Evolutionary conservation across 1,140 invertebrate genomes (phyloP), one percentile per base, ranked within the genome.

Genomic region (Drosophila ambigua): DNA sequence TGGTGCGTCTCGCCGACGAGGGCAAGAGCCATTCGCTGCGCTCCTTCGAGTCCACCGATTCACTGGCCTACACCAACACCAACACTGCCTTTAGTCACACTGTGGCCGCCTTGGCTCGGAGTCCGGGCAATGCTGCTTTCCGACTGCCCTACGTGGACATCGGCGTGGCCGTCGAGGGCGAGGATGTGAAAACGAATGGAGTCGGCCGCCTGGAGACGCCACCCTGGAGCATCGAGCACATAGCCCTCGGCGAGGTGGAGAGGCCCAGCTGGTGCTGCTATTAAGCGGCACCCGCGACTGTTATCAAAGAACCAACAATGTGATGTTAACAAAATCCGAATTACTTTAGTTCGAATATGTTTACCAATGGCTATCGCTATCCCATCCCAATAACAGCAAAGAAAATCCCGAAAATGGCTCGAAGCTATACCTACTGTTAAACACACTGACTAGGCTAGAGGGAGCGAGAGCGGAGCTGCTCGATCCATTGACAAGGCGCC

Each of bases 201-300:
- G 93, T 92, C 4, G 94, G 93, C 0, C 93, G 92, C 11, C 92
- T 94, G 58, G 94, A 94, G 77, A 92, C 93, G 46, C 92, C 93
- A 1, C 92, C 93, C 2, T 93, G 93, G 93, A 93, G 92, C 63
- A 93, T 93, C 35, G 92, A 92, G 51, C 93, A 93, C 77, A 94
- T 95, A 51, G 94, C 95, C 5, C 93, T 94, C 55, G 95, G 94
- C 2, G 93, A 94, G 61, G 83, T 92, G 13, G 94, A 94, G 72
- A 93, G 90, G 28, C 92, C 91, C 13, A 91, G 92, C 68, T 94
- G 93, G 67, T 95, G 95, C 80, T 95, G 94, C 79, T 94, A 92
- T 49, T 90, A 73, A 52, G 59, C 4, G 15, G 24, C 15, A 35
- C 35, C 41, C 35, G 20, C 53, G 52, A 35, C 26, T 55, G 51